Conservation (phyloP, 2,797 vertebrate species). For the Schizothorax lantsangensis region DNA sequence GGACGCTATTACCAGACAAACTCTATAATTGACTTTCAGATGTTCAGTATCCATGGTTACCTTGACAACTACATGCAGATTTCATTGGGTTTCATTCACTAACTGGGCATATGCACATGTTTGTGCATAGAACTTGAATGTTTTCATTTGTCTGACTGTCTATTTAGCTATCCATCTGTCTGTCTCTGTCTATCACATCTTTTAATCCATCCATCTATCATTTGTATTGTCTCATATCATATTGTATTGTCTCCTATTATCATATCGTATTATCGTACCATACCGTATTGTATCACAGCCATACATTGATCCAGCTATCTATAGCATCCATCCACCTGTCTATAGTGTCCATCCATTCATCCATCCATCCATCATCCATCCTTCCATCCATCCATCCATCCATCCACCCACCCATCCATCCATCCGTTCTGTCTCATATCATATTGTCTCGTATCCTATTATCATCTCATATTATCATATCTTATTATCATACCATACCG, state of each 20-base stretch:
- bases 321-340: background rate
- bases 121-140: background rate
- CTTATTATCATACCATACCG: too few species aligned
- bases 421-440: background rate
- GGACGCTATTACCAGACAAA: background rate
- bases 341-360: too few species aligned
- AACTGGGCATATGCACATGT: background rate
- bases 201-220: background rate
- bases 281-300: background rate
- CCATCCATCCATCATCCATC: background rate
- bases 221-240: background rate
- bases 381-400: background rate
- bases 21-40: slow-evolving; percentile 16
- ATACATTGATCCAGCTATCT: background rate
- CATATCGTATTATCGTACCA: too few species aligned
- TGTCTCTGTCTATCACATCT: background rate
- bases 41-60: slow-evolving; percentile 10
- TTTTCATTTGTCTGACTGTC: background rate
- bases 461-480: too few species aligned
- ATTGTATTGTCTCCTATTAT: too few species aligned
- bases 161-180: background rate
- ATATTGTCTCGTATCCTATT: too few species aligned
- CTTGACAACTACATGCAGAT: slow-evolving; percentile 3
- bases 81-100: slow-evolving; percentile 3
- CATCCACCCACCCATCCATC: background rate